Evolutionary conservation across 2,113 vertebrate species (phyloP).

Genomic region (Ginglymostoma cirratum): DNA sequence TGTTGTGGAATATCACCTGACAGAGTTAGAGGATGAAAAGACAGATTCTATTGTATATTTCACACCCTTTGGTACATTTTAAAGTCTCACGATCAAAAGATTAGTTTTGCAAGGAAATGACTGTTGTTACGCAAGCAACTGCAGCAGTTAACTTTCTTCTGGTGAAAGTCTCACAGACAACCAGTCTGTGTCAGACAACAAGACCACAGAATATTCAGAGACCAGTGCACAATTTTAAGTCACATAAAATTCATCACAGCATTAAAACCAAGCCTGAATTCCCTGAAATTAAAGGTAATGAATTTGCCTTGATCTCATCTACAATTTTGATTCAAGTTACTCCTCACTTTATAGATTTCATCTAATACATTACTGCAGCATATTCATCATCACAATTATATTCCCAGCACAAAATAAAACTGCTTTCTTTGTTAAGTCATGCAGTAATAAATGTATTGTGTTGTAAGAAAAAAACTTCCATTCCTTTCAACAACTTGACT

Average conservation of each 20-base stretch:
- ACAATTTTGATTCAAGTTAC: background rate
- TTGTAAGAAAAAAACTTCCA: background rate
- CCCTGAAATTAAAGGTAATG: background rate
- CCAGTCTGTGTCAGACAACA: background rate
- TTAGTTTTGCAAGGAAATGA: background rate
- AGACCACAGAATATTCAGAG: background rate
- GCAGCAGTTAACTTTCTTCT: background rate
- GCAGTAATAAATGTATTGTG: background rate
- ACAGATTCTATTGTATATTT: background rate
- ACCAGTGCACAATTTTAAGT: background rate
- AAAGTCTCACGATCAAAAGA: background rate
- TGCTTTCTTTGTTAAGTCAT: background rate
- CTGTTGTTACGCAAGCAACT: background rate
- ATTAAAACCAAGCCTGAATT: background rate
- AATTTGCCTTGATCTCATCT: background rate
- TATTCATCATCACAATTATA: background rate
- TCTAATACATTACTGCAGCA: background rate
- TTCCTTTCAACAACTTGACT: background rate
- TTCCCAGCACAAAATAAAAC: background rate
- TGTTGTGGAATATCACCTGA: background rate
- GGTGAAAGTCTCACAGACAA: background rate
- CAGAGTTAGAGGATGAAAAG: background rate
- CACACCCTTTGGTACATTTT: background rate
- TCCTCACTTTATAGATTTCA: background rate
- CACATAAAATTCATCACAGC: background rate